Evolutionary conservation across 2,888 invertebrate genomes (phyloP).

Genomic region (Ectemnius continuus): DNA sequence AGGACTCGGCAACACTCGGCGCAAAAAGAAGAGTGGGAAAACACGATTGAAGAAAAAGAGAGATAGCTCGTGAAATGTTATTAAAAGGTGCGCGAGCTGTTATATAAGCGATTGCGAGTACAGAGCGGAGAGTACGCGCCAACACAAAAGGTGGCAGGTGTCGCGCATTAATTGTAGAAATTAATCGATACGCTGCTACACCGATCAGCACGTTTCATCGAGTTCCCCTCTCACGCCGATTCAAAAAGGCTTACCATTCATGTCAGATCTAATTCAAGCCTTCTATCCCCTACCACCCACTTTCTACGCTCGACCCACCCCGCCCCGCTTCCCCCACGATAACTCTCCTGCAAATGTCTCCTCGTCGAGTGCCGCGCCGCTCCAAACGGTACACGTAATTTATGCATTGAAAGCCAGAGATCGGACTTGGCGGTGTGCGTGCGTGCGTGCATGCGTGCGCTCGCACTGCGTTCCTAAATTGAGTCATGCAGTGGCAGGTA

Average conservation of each 20-base stretch:
- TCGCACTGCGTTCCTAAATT: slow-evolving; percentile 20
- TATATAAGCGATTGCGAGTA: not conserved
- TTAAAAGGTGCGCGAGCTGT: not conserved
- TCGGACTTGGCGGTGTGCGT: too few species aligned
- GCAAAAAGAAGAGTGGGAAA: too few species aligned
- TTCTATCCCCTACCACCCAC: too few species aligned
- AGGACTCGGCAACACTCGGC: too few species aligned
- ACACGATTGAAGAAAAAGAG: not conserved
- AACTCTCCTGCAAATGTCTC: too few species aligned
- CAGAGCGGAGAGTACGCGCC: not conserved
- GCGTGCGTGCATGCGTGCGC: too few species aligned
- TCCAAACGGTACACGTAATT: too few species aligned
- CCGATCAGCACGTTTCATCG: not conserved
- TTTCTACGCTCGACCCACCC: too few species aligned
- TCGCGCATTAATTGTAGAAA: slow-evolving; percentile 7
- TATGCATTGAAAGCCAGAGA: too few species aligned
- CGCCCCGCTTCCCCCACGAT: too few species aligned
- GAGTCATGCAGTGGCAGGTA: slow-evolving; percentile 20
- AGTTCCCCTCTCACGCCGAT: not conserved
- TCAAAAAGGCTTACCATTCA: not conserved
- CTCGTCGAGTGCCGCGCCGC: too few species aligned
- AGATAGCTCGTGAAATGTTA: not conserved
- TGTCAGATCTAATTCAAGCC: too few species aligned
- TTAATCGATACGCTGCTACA: not conserved
- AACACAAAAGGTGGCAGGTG: not conserved